These are phyloP conservation scores for Drosophila repleta DNA, from an alignment of 1,140 invertebrate genomes.

Conservation along the genomic window DNA sequence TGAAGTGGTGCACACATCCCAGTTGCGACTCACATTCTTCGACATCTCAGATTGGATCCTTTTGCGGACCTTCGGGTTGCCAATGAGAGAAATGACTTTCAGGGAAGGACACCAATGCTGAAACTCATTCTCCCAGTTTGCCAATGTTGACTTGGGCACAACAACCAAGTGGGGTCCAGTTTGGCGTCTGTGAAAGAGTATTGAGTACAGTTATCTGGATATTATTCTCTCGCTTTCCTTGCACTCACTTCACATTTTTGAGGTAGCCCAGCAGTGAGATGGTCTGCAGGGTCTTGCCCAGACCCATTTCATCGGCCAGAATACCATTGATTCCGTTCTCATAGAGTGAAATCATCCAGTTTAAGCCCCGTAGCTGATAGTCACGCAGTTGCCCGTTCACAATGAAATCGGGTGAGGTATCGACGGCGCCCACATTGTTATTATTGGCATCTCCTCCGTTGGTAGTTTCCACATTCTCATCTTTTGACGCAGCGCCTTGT, in stretches of 20 bases:
- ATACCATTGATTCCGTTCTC: slow-evolving; percentile 99
- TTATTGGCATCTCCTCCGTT: slow-evolving; percentile 90
- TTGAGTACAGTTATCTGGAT: not conserved
- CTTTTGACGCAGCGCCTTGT: slow-evolving; percentile 94
- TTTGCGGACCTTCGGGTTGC: slow-evolving; percentile 95
- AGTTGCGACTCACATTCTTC: slow-evolving; percentile 88
- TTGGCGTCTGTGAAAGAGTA: slow-evolving; percentile 87
- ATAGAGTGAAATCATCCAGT: slow-evolving; percentile 99
- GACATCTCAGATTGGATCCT: too few relatives aligned
- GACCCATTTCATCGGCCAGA: slow-evolving; percentile 99
- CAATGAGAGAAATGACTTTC: slow-evolving; percentile 96
- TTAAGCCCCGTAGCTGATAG: slow-evolving; percentile 99
- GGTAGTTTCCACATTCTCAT: slow-evolving; percentile 99
- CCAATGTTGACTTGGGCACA: slow-evolving; percentile 99
- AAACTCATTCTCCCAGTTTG: slow-evolving; percentile 99
- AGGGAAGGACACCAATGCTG: slow-evolving; percentile 98
- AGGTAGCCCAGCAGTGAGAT: slow-evolving; percentile 99
- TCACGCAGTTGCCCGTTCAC: slow-evolving; percentile 95
- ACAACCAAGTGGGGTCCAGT: slow-evolving; percentile 99
- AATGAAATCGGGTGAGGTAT: slow-evolving; percentile 94
- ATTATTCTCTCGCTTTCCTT: not conserved
- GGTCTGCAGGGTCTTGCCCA: slow-evolving; percentile 99
- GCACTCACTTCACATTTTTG: slow-evolving; percentile 94
- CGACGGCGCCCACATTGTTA: slow-evolving; percentile 93
- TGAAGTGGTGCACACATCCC: slow-evolving; percentile 99